A percentile compares a stretch with the other conserved stretches of the same genome.
Conservation (phyloP, 2,888 invertebrate genomes). For the Netelia inedita region DNA sequence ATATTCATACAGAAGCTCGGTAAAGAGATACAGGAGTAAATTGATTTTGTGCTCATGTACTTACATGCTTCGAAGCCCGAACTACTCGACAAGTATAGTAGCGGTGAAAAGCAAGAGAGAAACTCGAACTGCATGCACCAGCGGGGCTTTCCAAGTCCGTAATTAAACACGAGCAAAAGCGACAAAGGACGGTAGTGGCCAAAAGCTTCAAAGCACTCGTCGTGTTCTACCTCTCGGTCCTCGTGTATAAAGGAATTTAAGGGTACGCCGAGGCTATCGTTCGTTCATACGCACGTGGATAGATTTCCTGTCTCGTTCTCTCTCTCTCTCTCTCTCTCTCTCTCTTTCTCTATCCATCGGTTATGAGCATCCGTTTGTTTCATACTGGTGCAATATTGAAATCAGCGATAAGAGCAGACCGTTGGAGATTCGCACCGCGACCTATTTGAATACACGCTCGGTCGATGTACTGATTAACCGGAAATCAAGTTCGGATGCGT, state of each 20-base stretch:
- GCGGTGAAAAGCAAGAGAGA: slow-evolving; percentile 32
- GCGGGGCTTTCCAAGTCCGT: slow-evolving; percentile 68
- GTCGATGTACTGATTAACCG: slow-evolving; percentile 54
- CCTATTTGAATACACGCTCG: slow-evolving; percentile 42
- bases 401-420: slow-evolving; percentile 3
- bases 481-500: slow-evolving; percentile 31
- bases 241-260: slow-evolving; percentile 47
- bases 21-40: slow-evolving; percentile 55
- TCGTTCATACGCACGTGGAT: slow-evolving; percentile 22
- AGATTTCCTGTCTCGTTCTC: slow-evolving; percentile 7
- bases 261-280: slow-evolving; percentile 50
- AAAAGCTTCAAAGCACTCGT: slow-evolving; percentile 69
- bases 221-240: slow-evolving; percentile 32
- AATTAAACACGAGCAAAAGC: slow-evolving; percentile 71
- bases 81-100: slow-evolving; percentile 44
- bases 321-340: too few species aligned
- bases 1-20: slow-evolving; percentile 35
- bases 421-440: background rate
- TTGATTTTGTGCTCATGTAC: slow-evolving; percentile 48
- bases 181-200: slow-evolving; percentile 68
- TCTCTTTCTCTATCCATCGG: background rate
- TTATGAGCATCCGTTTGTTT: slow-evolving; percentile 47
- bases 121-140: slow-evolving; percentile 43
- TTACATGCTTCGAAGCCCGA: slow-evolving; percentile 35
- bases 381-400: slow-evolving; percentile 4